Conservation (phyloP, 2,888 invertebrate genomes). For the Drosophila multiciliata region DNA sequence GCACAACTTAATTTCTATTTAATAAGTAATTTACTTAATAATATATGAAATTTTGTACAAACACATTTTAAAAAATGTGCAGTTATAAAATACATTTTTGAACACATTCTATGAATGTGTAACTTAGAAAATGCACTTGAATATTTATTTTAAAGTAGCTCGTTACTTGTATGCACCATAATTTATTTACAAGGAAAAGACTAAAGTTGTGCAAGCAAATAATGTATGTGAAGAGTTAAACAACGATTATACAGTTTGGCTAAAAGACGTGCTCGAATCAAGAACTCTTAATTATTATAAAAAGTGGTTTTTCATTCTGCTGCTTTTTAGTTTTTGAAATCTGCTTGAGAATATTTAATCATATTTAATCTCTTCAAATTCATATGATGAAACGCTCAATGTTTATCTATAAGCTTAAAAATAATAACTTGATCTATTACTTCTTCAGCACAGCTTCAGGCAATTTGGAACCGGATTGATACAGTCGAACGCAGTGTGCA, state of each 20-base stretch:
- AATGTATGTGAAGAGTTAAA: background rate
- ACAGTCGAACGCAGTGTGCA: slow-evolving; percentile 38
- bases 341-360: background rate
- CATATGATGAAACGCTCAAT: background rate
- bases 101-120: background rate
- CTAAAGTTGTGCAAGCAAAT: background rate
- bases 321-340: background rate
- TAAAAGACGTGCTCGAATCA: background rate
- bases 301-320: background rate
- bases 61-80: fast-evolving
- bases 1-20: background rate
- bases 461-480: background rate
- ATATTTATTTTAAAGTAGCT: background rate
- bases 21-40: background rate
- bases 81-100: background rate
- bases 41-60: background rate
- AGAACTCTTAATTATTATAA: background rate
- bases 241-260: background rate
- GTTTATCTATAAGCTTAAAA: background rate
- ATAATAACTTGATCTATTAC: background rate
- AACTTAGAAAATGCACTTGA: background rate
- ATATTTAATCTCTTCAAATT: background rate
- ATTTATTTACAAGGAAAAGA: background rate
- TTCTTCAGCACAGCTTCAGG: background rate
- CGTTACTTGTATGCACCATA: background rate